Evolutionary conservation across 1,140 invertebrate species (phyloP), one percentile per base, ranked within the genome.

Genomic region (Bombus polaris): DNA sequence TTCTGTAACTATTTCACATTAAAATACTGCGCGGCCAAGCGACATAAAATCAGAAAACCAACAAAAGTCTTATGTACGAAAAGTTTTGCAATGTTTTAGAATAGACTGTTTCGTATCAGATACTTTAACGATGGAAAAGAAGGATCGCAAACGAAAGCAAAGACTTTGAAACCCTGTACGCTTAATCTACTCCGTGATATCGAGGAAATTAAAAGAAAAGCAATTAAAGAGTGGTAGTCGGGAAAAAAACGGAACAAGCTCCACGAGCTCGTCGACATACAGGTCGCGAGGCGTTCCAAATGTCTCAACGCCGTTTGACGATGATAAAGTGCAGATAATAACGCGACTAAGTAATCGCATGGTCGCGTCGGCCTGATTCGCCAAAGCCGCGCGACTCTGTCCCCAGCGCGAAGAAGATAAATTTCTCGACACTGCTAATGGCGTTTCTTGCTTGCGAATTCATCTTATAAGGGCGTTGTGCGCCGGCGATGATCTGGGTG

Each of bases 271-370:
- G 44, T 37, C 37, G 42, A 66, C 44, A 13, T 25, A 37, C 35
- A n/a, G 12, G 8, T 70, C 66, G 66, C 47, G 12, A 71, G 66
- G 37, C 66, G 79, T 53, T 72, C 68, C 47, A 39, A 25, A 57
- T 72, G 77, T 80, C 76, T 57, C 75, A 37, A 57, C 42, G 44
- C 84, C 77, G 68, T 59, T 57, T 77, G 88, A 75, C 77, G 78
- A 89, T 89, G 88, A 89, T 89, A 81, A 87, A 89, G 72, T 75
- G 74, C 81, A 78, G 88, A 89, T 89, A 89, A 89, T 83, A 88
- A 89, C 76, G 80, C 88, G 87, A 82, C 65, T 78, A 78, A 79
- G n/a, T 44, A 74, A 86, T 78, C 83, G 73, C 83, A 59, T 42
- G 79, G 88, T 74, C n/a, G 70, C 66, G 32, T 44, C 76, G 74